Evolutionary conservation across 1,140 invertebrate genomes (phyloP).

Genomic region (Anastrepha obliqua): DNA sequence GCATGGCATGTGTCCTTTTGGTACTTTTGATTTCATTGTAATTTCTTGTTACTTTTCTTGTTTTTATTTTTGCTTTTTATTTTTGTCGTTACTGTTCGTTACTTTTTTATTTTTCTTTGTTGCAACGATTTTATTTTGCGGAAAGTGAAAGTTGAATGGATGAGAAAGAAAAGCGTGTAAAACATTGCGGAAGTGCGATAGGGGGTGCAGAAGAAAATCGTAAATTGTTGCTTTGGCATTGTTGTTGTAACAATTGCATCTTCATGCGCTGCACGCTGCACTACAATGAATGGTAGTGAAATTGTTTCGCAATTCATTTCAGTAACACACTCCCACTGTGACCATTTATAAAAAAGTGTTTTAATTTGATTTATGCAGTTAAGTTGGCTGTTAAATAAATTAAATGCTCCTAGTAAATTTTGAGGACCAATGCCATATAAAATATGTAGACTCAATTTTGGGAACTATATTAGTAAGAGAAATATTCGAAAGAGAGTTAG

Average conservation of each 20-base stretch:
- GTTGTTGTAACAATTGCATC: conserved; percentile 36
- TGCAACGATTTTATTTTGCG: not conserved
- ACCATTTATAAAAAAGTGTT: conserved; percentile 14
- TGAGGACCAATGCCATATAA: not conserved
- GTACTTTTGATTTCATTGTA: conserved; percentile 34
- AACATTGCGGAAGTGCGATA: not conserved
- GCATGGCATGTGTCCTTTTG: conserved; percentile 34
- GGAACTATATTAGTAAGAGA: too few species aligned
- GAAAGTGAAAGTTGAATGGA: conserved; percentile 33
- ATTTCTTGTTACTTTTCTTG: not conserved
- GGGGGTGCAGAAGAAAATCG: not conserved
- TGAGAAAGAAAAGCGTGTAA: not conserved
- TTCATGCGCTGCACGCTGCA: not conserved
- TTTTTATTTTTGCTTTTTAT: not conserved
- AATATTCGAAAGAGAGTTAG: too few species aligned
- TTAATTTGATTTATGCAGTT: conserved; percentile 35
- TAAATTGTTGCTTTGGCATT: not conserved
- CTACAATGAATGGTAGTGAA: not conserved
- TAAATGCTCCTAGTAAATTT: not conserved
- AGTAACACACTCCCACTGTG: conserved; percentile 16
- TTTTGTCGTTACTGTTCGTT: not conserved
- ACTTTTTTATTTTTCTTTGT: not conserved
- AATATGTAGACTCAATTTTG: too few species aligned
- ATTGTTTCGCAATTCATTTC: conserved; percentile 2
- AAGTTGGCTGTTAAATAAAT: not conserved